Percentiles rank a stretch among this genome's conserved stretches.
Evolutionary conservation across 2,888 invertebrate genomes (phyloP).

Genomic region (Electrophaes corylata): DNA sequence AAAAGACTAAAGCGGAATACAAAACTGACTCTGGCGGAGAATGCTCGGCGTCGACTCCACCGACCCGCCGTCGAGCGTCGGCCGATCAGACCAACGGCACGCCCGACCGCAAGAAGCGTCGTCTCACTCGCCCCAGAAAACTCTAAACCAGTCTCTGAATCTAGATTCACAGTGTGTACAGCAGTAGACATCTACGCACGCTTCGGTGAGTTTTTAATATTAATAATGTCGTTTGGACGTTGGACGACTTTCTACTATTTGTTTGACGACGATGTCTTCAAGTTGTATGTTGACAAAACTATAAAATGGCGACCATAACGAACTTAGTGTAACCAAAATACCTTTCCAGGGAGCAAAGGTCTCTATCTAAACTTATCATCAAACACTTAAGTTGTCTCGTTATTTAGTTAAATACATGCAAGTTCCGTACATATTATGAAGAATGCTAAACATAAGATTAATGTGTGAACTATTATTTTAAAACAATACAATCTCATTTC

Average conservation of each 20-base stretch:
- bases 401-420: not conserved
- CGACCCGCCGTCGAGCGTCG: slow-evolving; percentile 69
- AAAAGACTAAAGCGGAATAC: slow-evolving; percentile 38
- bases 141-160: slow-evolving; percentile 50
- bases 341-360: slow-evolving; percentile 16
- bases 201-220: slow-evolving; percentile 16
- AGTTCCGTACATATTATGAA: not conserved
- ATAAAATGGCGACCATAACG: not conserved
- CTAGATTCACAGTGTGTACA: not conserved
- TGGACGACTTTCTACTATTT: not conserved
- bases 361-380: slow-evolving; percentile 24
- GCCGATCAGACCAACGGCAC: slow-evolving; percentile 60
- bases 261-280: slow-evolving; percentile 3
- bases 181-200: slow-evolving; percentile 7
- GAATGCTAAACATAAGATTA: not conserved
- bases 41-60: slow-evolving; percentile 51
- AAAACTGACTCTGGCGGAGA: slow-evolving; percentile 50
- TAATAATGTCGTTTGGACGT: not conserved
- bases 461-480: slow-evolving; percentile 17
- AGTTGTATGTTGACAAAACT: slow-evolving; percentile 1
- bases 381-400: not conserved
- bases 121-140: slow-evolving; percentile 77
- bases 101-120: slow-evolving; percentile 78
- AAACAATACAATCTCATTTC: slow-evolving; percentile 21
- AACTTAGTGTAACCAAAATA: not conserved